A percentile compares a stretch with the other conserved stretches of the same genome.
phyloP scores from a whole-genome alignment of 1,140 invertebrate species.

The Solen grandis region DNA sequence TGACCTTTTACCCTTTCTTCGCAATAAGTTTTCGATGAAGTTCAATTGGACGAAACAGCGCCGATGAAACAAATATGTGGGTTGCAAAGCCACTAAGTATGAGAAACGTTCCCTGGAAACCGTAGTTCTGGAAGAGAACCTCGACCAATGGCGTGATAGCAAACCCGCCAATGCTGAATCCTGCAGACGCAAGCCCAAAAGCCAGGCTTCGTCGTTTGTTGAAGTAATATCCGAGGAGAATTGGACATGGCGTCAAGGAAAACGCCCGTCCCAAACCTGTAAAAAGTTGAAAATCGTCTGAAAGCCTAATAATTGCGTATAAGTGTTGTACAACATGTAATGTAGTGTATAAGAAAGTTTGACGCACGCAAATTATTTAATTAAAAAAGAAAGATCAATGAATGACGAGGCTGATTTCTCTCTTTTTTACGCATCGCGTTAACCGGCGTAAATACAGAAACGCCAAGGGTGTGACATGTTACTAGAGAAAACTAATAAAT shows the following conservation, averaged over 20 bases:
- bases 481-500: too few species aligned
- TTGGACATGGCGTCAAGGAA: constrained; percentile 66
- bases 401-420: not conserved
- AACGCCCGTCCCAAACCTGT: constrained; percentile 75
- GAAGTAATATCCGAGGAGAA: constrained; percentile 75
- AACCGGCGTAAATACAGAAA: not conserved
- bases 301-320: too few species aligned
- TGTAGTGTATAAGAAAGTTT: too few species aligned
- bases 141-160: constrained; percentile 72
- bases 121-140: constrained; percentile 62
- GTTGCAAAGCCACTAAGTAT: constrained; percentile 33
- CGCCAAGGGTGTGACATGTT: too few species aligned
- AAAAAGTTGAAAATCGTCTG: constrained; percentile 19
- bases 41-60: constrained; percentile 5
- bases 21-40: too few species aligned
- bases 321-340: too few species aligned
- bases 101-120: constrained; percentile 31
- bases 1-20: too few species aligned
- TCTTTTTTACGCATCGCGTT: not conserved
- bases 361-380: too few species aligned
- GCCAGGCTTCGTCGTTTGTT: constrained; percentile 70
- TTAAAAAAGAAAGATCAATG: not conserved
- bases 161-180: constrained; percentile 76
- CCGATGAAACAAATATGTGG: constrained; percentile 21
- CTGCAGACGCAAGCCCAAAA: constrained; percentile 73